phyloP scores from a whole-genome alignment of 1,140 invertebrate genomes.

The Tetramorium parvispinum region DNA sequence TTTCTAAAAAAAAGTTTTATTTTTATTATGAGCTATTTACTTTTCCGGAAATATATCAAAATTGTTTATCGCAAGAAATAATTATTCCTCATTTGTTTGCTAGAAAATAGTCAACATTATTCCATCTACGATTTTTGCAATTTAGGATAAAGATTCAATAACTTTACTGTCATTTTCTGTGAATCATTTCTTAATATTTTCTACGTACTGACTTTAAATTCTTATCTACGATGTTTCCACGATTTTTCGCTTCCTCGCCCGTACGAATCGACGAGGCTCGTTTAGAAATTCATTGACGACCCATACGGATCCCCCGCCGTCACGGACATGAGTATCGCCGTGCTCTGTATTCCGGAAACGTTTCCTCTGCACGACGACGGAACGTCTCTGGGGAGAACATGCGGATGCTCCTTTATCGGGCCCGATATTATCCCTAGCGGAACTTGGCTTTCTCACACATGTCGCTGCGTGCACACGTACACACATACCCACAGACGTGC shows the following conservation, averaged over 20 bases:
- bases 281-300: slow-evolving; percentile 52
- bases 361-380: slow-evolving; percentile 43
- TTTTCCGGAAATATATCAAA: neutral
- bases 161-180: neutral
- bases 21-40: slow-evolving; percentile 26
- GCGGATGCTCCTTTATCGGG: slow-evolving; percentile 67
- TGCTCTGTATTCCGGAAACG: slow-evolving; percentile 65
- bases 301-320: slow-evolving; percentile 28
- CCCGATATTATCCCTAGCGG: slow-evolving; percentile 68
- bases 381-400: slow-evolving; percentile 56
- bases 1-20: neutral
- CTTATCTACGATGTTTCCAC: neutral
- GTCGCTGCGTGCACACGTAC: neutral
- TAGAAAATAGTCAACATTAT: neutral
- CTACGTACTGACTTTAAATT: neutral
- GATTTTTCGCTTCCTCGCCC: slow-evolving; percentile 31
- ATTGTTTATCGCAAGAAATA: neutral
- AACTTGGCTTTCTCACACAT: slow-evolving; percentile 45
- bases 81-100: neutral
- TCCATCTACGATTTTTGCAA: neutral
- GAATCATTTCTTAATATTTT: neutral
- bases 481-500: too few relatives aligned
- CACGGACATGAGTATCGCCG: slow-evolving; percentile 10
- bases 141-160: neutral
- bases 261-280: slow-evolving; percentile 43